phyloP scores from a whole-genome alignment of 37 sponge, comb jelly and placozoan genomes.

The Mnemiopsis leidyi region DNA sequence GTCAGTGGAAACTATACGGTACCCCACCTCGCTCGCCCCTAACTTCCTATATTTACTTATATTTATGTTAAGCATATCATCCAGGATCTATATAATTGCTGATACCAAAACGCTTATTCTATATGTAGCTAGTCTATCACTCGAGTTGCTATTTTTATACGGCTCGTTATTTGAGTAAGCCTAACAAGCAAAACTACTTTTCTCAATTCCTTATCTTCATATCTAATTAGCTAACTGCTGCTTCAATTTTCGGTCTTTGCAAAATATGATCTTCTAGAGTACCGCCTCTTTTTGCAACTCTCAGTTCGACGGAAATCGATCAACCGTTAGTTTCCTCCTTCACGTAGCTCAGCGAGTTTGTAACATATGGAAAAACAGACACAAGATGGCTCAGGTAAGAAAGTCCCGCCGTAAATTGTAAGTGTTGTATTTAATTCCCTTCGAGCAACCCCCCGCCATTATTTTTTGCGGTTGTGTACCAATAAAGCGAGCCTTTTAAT shows the following conservation, averaged over 20 bases:
- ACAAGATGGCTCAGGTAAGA: no score
- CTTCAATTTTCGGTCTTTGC: no score
- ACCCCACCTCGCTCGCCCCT: not conserved
- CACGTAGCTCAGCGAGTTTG: no score
- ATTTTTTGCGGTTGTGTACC: not conserved
- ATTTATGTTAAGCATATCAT: not conserved
- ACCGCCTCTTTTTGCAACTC: no score
- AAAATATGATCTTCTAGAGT: no score
- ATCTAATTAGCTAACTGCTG: not conserved
- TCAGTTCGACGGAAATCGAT: no score
- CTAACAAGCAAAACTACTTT: not conserved
- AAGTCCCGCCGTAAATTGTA: no score
- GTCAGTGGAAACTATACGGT: no score
- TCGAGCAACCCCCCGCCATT: not conserved
- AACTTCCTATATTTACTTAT: not conserved
- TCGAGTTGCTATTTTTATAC: not conserved
- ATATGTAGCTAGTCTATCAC: no score
- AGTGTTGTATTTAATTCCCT: not conserved
- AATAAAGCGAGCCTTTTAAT: not conserved
- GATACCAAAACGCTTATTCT: no score
- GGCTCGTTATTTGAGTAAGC: not conserved
- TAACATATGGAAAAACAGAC: no score
- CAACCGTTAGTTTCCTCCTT: no score
- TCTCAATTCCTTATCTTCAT: not conserved
- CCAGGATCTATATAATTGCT: not conserved